Percentiles rank a stretch among this genome's conserved stretches.
phyloP scores from a whole-genome alignment of 2,888 invertebrate species.

The Dioctria linearis region DNA sequence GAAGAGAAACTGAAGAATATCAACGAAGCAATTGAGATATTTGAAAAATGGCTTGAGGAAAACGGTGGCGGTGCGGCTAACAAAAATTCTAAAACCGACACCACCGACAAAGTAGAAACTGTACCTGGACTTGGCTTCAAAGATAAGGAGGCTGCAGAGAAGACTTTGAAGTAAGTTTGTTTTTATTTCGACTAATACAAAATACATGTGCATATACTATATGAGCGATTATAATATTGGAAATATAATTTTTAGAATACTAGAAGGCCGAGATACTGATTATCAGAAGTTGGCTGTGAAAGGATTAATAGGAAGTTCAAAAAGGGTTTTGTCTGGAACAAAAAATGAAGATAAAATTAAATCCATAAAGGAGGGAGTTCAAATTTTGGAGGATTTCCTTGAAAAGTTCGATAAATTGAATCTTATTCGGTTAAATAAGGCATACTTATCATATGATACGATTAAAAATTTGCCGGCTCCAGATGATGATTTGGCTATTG shows the following conservation, averaged over 20 bases:
- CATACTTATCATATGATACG: conserved; percentile 77
- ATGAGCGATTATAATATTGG: too few relatives aligned
- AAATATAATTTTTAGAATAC: conserved; percentile 67
- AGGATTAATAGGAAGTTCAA: conserved; percentile 80
- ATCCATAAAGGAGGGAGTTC: conserved; percentile 82
- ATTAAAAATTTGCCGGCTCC: conserved; percentile 75
- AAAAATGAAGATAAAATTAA: conserved; percentile 82
- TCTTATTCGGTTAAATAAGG: conserved; percentile 78
- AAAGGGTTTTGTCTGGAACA: conserved; percentile 81
- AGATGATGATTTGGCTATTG: conserved; percentile 72
- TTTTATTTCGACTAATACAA: background rate
- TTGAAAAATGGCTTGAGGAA: conserved; percentile 78
- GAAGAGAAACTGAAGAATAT: conserved; percentile 80
- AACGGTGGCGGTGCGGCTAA: conserved; percentile 69
- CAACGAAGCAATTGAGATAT: conserved; percentile 78
- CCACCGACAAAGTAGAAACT: conserved; percentile 74
- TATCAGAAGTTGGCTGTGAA: conserved; percentile 83
- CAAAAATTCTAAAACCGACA: conserved; percentile 72
- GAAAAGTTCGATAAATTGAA: conserved; percentile 81
- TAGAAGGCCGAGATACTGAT: conserved; percentile 83
- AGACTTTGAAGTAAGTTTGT: conserved; percentile 74
- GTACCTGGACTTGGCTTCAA: conserved; percentile 85
- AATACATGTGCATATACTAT: too few relatives aligned
- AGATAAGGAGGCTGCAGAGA: conserved; percentile 81
- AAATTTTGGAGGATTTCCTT: conserved; percentile 80